Evolutionary conservation across 2,888 invertebrate genomes (phyloP), one percentile per base, ranked within the genome.

Genomic region (Phanerotoma sp.): DNA sequence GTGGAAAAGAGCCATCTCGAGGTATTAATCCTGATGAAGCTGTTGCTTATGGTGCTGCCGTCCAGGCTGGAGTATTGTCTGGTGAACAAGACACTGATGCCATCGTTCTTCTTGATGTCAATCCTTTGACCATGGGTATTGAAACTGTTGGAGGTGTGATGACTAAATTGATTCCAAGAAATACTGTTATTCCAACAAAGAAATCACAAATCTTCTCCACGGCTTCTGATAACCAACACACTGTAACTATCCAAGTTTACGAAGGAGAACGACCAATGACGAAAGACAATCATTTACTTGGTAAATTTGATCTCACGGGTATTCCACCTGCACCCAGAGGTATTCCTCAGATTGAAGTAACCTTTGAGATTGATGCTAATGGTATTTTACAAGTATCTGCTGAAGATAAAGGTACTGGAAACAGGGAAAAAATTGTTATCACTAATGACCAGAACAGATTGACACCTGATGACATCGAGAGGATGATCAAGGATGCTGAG

Each of bases 231-330:
- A 99, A 98, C 79, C 99, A 99, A 78, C 95, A 96, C 79, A 96
- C 96, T 4, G 98, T 99, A 49, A 98, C 97, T 64, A 99, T 99
- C 77, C 83, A 87, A 77, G 96, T 96, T 0, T 98, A 93, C 78
- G 98, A 99, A 81, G 98, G 99, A 68, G 99, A 99, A 80, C 89
- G 99, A 71, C 96, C 98, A 21, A 97, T 99, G 98, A 98, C 98
- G 64, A 98, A 98, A 80, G 98, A 99, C 80, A 99, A 99, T 81
- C 98, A 99, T 80, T 83, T 96, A 63, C 84, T 99, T 58, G 99
- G 99, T 61, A 98, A 97, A 80, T 99, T 99, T 80, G 98, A 99
- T 75, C 80, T 98, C 58, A 96, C 95, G 56, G 96, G 96, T 59
- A 96, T 97, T 69, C 96, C 97, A 57, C 96, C 96, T 38, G 94